phyloP scores from a whole-genome alignment of 2,888 invertebrate genomes.

The Drosophila flavopinicola region DNA sequence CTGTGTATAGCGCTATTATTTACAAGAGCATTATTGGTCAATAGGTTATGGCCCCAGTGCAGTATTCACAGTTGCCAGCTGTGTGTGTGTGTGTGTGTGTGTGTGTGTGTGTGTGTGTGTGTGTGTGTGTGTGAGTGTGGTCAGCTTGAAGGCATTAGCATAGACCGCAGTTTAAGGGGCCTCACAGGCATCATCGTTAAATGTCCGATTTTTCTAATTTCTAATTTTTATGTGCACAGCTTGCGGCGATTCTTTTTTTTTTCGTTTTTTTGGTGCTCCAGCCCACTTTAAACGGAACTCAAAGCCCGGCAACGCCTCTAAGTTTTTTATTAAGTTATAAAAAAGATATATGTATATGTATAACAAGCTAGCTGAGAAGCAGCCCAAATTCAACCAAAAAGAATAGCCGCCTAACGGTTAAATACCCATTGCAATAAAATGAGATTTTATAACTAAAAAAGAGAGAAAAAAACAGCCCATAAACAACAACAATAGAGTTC shows the following conservation, averaged over 20 bases:
- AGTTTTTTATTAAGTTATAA: constrained; percentile 74
- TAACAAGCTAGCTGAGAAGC: constrained; percentile 34
- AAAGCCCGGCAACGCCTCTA: constrained; percentile 49
- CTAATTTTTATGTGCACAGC: constrained; percentile 69
- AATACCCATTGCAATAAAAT: constrained; percentile 75
- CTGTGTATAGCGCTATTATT: constrained; percentile 44
- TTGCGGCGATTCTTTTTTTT: constrained; percentile 31
- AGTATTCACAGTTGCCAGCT: constrained; percentile 12
- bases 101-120: not conserved
- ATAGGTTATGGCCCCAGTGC: constrained; percentile 48
- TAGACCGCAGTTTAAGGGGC: constrained; percentile 64
- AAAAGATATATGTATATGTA: constrained; percentile 34
- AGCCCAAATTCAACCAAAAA: constrained; percentile 40
- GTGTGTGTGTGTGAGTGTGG: constrained; percentile 22
- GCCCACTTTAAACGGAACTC: constrained; percentile 76
- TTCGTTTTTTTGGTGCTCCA: constrained; percentile 19
- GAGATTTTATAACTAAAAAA: constrained; percentile 63
- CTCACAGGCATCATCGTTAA: constrained; percentile 51
- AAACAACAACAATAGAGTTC: constrained; percentile 20
- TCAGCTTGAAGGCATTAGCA: constrained; percentile 48
- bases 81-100: constrained; percentile 5
- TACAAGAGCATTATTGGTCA: constrained; percentile 50
- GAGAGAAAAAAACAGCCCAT: constrained; percentile 23
- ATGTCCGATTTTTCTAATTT: constrained; percentile 38
- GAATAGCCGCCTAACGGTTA: constrained; percentile 66